Percentiles rank a stretch among this genome's conserved stretches.
These are phyloP conservation scores for Stratiolaelaps scimitus DNA, from an alignment of 1,140 invertebrate genomes.

Conservation along the genomic window DNA sequence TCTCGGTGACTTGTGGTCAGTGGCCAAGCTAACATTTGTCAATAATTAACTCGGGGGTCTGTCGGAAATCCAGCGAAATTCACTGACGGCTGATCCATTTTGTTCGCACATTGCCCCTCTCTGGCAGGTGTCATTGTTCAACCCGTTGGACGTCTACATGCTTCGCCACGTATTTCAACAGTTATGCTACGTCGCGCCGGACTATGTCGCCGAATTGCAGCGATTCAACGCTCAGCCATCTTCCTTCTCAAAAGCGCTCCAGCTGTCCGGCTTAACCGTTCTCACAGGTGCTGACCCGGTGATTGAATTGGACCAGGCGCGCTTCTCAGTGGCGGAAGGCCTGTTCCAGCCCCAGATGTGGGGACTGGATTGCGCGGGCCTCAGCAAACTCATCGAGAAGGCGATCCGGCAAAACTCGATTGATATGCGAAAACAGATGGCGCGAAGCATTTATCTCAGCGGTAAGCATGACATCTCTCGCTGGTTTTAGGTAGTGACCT, in stretches of 20 bases:
- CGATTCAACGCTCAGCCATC: constrained; percentile 40
- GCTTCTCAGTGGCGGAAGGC: constrained; percentile 50
- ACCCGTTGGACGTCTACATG: constrained; percentile 31
- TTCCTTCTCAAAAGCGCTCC: constrained; percentile 39
- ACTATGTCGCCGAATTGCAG: constrained; percentile 43
- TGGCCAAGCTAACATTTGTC: too few species aligned
- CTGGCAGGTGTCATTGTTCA: constrained; percentile 26
- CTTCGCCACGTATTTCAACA: constrained; percentile 39
- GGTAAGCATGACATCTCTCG: too few species aligned
- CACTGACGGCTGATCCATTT: too few species aligned
- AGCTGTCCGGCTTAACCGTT: constrained; percentile 34
- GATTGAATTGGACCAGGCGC: constrained; percentile 39
- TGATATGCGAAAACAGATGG: constrained; percentile 48
- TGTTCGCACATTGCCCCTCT: too few species aligned
- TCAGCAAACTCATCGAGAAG: constrained; percentile 50
- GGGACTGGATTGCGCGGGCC: constrained; percentile 49
- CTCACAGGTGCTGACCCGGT: neutral
- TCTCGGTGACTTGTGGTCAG: too few species aligned
- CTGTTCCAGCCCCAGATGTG: constrained; percentile 52
- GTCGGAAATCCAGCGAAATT: too few species aligned
- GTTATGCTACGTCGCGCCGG: constrained; percentile 45
- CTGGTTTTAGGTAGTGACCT: too few species aligned
- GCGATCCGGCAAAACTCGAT: constrained; percentile 49
- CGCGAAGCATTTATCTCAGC: constrained; percentile 44
- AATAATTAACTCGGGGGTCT: too few species aligned